phyloP scores from a whole-genome alignment of 37 sponge, comb jelly and placozoan genomes.

The Geodia barretti region DNA sequence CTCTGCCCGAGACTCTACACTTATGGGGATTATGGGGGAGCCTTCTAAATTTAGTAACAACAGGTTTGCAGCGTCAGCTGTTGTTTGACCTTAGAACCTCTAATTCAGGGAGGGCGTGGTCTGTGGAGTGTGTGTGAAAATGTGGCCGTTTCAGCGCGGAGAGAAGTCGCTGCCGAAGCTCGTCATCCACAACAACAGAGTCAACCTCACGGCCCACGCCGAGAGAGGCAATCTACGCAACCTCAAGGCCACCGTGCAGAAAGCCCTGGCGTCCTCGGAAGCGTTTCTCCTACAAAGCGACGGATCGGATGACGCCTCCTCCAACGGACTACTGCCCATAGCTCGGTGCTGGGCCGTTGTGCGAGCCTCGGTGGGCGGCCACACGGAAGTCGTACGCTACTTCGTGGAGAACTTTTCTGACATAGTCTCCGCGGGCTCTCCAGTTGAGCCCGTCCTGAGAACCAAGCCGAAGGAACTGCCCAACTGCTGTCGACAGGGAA shows the following conservation, averaged over 20 bases:
- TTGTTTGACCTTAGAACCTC: neutral
- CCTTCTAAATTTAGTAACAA: neutral
- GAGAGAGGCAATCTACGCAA: neutral
- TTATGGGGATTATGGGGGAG: neutral
- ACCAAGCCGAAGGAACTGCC: neutral
- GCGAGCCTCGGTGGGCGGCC: neutral
- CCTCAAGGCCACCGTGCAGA: neutral
- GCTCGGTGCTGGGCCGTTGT: neutral
- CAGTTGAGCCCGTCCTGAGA: neutral
- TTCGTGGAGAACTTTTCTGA: neutral
- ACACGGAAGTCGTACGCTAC: neutral
- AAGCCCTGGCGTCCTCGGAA: neutral
- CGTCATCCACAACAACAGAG: neutral
- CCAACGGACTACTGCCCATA: neutral
- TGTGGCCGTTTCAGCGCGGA: neutral
- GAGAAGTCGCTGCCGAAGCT: neutral
- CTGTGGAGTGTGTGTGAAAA: neutral
- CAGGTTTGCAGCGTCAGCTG: neutral
- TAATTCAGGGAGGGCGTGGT: neutral
- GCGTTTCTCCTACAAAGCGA: neutral
- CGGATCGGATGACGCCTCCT: neutral
- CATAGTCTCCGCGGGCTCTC: neutral
- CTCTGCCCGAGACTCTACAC: neutral
- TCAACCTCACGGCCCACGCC: neutral
- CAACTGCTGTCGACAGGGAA: neutral